phyloP scores from a whole-genome alignment of 2,888 invertebrate species.

The Noctuana brunneofusca region DNA sequence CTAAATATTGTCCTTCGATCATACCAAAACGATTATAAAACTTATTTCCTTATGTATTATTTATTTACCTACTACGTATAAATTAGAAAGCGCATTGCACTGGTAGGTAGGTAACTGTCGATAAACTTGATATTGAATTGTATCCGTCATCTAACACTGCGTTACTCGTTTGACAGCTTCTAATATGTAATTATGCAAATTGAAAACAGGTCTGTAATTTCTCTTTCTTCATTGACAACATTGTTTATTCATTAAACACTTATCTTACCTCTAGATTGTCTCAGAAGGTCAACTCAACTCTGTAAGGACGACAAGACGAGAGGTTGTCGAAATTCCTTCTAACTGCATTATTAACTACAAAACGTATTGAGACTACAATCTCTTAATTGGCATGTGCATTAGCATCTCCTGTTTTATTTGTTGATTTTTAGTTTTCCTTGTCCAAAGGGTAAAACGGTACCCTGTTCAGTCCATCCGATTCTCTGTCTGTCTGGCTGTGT shows the following conservation, averaged over 20 bases:
- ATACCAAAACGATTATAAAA: neutral
- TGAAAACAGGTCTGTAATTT: constrained; percentile 34
- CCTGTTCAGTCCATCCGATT: too few species aligned
- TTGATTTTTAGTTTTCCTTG: too few species aligned
- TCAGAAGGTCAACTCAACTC: constrained; percentile 31
- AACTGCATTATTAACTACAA: constrained; percentile 14
- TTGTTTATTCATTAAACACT: constrained; percentile 31
- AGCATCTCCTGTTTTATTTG: neutral
- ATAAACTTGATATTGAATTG: constrained; percentile 35
- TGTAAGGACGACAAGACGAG: constrained; percentile 21
- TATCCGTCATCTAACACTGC: constrained; percentile 33
- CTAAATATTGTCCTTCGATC: too few species aligned
- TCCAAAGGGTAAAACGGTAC: too few species aligned
- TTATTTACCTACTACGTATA: constrained; percentile 3
- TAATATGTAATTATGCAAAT: constrained; percentile 35
- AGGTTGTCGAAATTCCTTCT: constrained; percentile 23
- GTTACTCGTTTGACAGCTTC: constrained; percentile 33
- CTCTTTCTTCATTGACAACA: constrained; percentile 35
- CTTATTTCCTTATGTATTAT: neutral
- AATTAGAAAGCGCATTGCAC: constrained; percentile 27
- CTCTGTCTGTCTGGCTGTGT: too few species aligned
- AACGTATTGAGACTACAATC: neutral
- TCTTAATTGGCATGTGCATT: neutral
- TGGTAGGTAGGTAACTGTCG: constrained; percentile 24
- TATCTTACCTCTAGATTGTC: constrained; percentile 31